Conservation (phyloP, 37 sponge, comb jelly and placozoan species). For the Ephydatia muelleri region DNA sequence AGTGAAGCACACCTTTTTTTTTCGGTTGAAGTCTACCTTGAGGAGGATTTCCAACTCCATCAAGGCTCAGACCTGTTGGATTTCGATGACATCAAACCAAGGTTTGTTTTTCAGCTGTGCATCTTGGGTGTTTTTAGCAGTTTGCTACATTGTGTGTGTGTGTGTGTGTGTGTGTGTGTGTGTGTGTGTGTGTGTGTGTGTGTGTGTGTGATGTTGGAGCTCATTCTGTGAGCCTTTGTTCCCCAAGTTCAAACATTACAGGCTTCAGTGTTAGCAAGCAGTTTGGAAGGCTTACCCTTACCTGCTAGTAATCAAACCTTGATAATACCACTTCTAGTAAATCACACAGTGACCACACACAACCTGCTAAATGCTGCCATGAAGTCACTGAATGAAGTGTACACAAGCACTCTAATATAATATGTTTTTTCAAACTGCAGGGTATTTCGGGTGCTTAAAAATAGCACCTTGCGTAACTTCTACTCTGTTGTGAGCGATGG, state of each 20-base stretch:
- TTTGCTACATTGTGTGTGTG: neutral
- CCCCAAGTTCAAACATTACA: no score
- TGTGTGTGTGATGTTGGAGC: no score
- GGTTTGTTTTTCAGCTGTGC: conserved; percentile 25
- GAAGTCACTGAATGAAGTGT: no score
- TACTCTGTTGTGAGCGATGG: conserved; percentile 19
- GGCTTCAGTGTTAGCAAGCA: no score
- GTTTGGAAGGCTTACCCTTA: no score
- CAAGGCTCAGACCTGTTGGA: conserved; percentile 61
- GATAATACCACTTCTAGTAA: no score
- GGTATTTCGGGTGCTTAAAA: conserved; percentile 56
- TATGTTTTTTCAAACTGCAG: neutral
- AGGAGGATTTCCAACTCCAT: conserved; percentile 77
- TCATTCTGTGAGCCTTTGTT: no score
- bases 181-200: neutral
- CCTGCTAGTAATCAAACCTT: no score
- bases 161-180: conserved; percentile 4
- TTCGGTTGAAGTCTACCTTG: conserved; percentile 75
- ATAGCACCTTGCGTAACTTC: conserved; percentile 26
- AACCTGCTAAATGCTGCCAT: no score
- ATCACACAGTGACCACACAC: no score
- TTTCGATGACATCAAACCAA: conserved; percentile 48
- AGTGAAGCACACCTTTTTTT: conserved; percentile 94
- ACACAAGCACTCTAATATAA: no score
- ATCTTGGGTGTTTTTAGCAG: neutral